Base-by-base conservation (phyloP, 1,140 invertebrate species). In the Triops longicaudatus region DNA sequence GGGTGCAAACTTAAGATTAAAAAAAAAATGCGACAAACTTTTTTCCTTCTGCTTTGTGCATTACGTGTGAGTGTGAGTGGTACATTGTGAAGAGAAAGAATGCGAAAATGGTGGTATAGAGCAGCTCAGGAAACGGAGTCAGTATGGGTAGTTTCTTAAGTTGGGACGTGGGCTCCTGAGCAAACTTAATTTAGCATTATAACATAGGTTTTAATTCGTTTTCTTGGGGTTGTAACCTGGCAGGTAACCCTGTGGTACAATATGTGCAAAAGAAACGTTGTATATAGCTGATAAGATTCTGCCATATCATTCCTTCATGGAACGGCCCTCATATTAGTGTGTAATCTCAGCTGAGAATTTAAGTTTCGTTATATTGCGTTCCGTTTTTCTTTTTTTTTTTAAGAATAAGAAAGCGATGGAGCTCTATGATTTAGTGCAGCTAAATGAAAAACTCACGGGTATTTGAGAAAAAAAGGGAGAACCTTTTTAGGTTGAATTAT, bases 101-200 rank as follows among this genome's bases (percentile, higher is more conserved):
- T 63, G 50, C 10, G 50, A 63, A 44, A 5, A 17, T n/a, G 17
- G 10, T n/a, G n/a, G 14, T 37, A 7, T 7, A 7, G 50, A 63
- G 17, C 50, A 63, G 50, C 50, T 63, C 50, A 63, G 50, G 50
- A 63, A 63, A 63, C 50, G 50, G n/a, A 63, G 50, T 63, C 50
- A 63, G 14, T 63, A 6, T 9, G 50, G n/a, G 50, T 63, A 22
- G 14, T 63, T 63, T 63, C 22, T 63, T 63, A 63, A 63, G 50
- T 63, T 63, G 50, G 11, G 50, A 63, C 31, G 31, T 37, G 31
- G 22, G 22, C 14, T 63, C 50, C 50, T 63, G 50, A 17, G 50
- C 50, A 63, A 22, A 63, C 50, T 63, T 63, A 63, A 63, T 37
- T 37, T 4, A 2, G 31, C 31, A 37, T 2, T 7, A 37, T 37